phyloP scores from a whole-genome alignment of 2,113 vertebrate species.

The Mustelus asterias region DNA sequence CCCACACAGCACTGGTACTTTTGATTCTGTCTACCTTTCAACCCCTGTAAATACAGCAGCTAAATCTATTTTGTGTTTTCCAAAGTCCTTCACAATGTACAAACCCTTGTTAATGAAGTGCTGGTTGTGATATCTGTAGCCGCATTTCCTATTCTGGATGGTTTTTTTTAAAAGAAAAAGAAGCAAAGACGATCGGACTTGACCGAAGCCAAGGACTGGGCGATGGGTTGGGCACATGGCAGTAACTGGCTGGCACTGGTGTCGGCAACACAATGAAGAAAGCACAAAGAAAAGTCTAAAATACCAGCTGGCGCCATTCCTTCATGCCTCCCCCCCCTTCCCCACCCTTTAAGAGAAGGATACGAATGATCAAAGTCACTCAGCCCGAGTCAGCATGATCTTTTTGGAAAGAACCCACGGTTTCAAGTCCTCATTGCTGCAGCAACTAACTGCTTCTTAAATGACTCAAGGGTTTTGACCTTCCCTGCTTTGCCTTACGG shows the following conservation, averaged over 20 bases:
- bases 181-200: background rate
- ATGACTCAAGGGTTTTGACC: background rate
- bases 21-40: conserved; percentile 26
- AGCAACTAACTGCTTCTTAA: background rate
- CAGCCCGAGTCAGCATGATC: background rate
- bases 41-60: conserved; percentile 36
- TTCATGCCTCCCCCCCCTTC: background rate
- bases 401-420: background rate
- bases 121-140: conserved; percentile 5
- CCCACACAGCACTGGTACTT: conserved; percentile 28
- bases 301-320: background rate
- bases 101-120: conserved; percentile 27
- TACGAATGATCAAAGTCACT: background rate
- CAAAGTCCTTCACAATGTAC: conserved; percentile 32
- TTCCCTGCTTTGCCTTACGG: background rate
- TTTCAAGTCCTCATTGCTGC: too few species aligned
- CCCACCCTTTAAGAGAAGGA: background rate
- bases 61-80: conserved; percentile 28
- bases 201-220: background rate
- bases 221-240: background rate
- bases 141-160: background rate
- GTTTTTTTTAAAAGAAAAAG: background rate
- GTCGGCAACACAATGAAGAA: conserved; percentile 22
- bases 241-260: background rate
- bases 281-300: background rate